Evolutionary conservation across 2,113 vertebrate genomes (phyloP).

Genomic region (Suncus etruscus): DNA sequence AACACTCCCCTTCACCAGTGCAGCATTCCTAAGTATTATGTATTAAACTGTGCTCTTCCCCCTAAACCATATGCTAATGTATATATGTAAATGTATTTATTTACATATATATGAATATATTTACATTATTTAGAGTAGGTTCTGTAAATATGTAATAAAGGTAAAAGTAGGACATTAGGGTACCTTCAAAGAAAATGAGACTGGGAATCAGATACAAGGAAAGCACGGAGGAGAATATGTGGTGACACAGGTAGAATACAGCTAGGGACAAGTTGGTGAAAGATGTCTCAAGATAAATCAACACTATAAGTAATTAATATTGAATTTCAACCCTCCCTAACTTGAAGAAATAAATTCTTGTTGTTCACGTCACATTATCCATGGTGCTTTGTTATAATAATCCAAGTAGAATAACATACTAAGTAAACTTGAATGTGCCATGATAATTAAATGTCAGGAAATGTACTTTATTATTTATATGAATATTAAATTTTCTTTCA

Average conservation of each 20-base stretch:
- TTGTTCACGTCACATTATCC: background rate
- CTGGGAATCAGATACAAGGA: background rate
- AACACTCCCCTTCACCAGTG: too few species aligned
- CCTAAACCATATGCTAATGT: background rate
- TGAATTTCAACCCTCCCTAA: background rate
- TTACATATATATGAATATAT: background rate
- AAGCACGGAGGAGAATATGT: background rate
- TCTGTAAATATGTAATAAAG: background rate
- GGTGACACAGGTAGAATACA: background rate
- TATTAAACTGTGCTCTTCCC: background rate
- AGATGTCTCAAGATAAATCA: background rate
- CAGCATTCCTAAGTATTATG: background rate
- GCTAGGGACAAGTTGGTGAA: background rate
- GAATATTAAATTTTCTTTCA: background rate
- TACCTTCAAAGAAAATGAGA: background rate
- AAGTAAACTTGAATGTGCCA: background rate
- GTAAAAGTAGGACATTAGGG: background rate
- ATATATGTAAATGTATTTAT: background rate
- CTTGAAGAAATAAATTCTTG: conserved; percentile 2
- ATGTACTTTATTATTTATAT: background rate
- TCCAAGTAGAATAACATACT: background rate
- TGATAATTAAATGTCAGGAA: conserved; percentile 19
- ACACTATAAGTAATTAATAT: background rate
- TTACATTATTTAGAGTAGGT: background rate
- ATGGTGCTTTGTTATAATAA: background rate